These are phyloP conservation scores for Cyclargus thomasi DNA, from an alignment of 1,140 invertebrate genomes.

Conservation along the genomic window DNA sequence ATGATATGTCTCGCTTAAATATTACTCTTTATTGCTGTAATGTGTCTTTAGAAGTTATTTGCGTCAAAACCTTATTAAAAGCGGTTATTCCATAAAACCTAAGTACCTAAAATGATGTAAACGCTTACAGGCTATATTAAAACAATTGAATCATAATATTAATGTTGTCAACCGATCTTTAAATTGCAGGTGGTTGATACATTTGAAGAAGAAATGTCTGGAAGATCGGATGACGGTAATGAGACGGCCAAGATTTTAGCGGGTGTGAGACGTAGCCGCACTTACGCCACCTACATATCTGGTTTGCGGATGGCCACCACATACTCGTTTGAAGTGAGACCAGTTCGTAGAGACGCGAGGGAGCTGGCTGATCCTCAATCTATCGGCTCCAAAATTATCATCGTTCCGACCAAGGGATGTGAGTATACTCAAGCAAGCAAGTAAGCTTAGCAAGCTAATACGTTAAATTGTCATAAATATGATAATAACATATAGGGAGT, in stretches of 20 bases:
- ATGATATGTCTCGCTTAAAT: neutral
- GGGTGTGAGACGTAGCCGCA: constrained; percentile 42
- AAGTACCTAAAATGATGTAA: too few relatives aligned
- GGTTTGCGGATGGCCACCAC: constrained; percentile 85
- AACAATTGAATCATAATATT: too few relatives aligned
- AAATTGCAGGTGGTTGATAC: constrained; percentile 65
- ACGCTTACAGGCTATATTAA: too few relatives aligned
- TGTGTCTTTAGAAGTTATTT: neutral
- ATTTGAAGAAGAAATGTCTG: constrained; percentile 53
- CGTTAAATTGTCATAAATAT: too few relatives aligned
- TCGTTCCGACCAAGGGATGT: constrained; percentile 87
- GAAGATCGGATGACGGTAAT: constrained; percentile 31
- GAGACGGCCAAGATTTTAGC: constrained; percentile 35
- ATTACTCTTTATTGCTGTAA: neutral
- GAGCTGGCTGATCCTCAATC: constrained; percentile 61
- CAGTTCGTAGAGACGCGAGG: constrained; percentile 62
- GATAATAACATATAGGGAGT: too few relatives aligned
- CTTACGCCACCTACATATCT: constrained; percentile 76
- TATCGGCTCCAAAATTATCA: constrained; percentile 76
- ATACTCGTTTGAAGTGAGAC: constrained; percentile 84
- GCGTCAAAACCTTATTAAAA: too few relatives aligned
- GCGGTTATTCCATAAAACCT: too few relatives aligned
- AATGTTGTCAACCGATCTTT: too few relatives aligned
- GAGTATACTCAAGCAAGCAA: too few relatives aligned
- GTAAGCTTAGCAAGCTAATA: too few relatives aligned